Conservation (phyloP, 2,113 vertebrate genomes). For the Ochotona curzoniae region DNA sequence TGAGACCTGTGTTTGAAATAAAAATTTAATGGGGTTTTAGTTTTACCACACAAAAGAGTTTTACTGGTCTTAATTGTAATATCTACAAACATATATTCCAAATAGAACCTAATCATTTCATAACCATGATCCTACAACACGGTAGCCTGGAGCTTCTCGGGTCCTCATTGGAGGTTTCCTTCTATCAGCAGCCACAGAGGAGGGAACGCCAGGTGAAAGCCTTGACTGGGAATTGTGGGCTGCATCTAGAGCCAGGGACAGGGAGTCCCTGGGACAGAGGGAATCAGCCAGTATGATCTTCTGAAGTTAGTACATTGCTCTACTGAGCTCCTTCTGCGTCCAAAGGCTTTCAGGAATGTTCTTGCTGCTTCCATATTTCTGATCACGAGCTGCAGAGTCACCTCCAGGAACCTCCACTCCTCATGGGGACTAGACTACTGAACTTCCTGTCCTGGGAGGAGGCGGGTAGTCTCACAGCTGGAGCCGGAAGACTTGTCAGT, state of each 20-base stretch:
- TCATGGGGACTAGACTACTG: too few species aligned
- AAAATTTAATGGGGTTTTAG: neutral
- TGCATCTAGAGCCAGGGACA: neutral
- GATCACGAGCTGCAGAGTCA: neutral
- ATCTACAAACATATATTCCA: neutral
- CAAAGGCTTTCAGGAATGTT: neutral
- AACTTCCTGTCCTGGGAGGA: neutral
- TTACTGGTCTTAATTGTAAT: neutral
- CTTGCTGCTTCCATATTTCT: neutral
- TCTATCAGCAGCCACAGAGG: neutral
- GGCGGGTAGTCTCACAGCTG: accelerated
- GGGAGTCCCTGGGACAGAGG: neutral
- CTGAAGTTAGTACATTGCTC: neutral
- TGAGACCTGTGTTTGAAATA: neutral
- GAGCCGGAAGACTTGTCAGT: neutral
- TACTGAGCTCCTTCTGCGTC: neutral
- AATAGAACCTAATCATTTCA: neutral
- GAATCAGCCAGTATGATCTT: neutral
- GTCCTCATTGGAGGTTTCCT: neutral
- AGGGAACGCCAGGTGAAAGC: neutral
- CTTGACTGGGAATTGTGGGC: neutral
- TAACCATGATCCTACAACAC: neutral
- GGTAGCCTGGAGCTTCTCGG: neutral
- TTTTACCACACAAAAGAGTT: neutral
- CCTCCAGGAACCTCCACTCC: neutral